Base-by-base conservation (phyloP, 2,797 vertebrate genomes). In the Phoxinus dragarum region DNA sequence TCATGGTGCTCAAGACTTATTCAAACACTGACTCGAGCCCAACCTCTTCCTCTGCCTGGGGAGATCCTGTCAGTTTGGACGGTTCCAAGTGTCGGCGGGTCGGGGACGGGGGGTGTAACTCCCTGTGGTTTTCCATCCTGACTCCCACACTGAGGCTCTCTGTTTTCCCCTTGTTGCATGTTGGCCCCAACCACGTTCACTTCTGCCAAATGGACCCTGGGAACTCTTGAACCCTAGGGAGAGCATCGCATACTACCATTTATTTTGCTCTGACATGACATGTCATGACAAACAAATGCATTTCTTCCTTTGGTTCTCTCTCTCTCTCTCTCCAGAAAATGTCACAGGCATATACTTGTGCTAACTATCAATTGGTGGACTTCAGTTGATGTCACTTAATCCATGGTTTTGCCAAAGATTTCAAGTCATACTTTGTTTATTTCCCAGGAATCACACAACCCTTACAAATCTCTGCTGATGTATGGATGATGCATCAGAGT, bases 31-130 rank as follows among this genome's bases (percentile, higher is more conserved):
- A 81, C 21, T 81, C 9, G 47, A 64, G 56, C 38, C 61, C 27
- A 88, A 98, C 97, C 96, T 96, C 94, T 95, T 78, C 93, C 95
- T 95, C 95, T 95, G 92, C 94, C 95, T 87, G 95, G 91, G 77
- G 91, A 90, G 85, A 94, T 94, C 90, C 94, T 94, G 81, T 93
- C 95, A 16, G 92, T 90, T 85, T 90, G 95, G 86, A 95, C 93
- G 72, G 91, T 88, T 34, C 91, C 89, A 84, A 93, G 92, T 87
- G 93, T 92, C 64, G 94, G 95, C 61, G 93, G 94, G 86, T 93
- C 92, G 84, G 92, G 93, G 0, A 92, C 90, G 23, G 95, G 94
- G 42, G 44, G n/a, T 49, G 52, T 17, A 79, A 52, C 42, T 73
- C 92, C 95, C 84, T 85, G 80, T 44, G 91, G 86, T 44, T 93